Evolutionary conservation across 2,113 vertebrate species (phyloP).

Genomic region (Corythoichthys haematopterus): DNA sequence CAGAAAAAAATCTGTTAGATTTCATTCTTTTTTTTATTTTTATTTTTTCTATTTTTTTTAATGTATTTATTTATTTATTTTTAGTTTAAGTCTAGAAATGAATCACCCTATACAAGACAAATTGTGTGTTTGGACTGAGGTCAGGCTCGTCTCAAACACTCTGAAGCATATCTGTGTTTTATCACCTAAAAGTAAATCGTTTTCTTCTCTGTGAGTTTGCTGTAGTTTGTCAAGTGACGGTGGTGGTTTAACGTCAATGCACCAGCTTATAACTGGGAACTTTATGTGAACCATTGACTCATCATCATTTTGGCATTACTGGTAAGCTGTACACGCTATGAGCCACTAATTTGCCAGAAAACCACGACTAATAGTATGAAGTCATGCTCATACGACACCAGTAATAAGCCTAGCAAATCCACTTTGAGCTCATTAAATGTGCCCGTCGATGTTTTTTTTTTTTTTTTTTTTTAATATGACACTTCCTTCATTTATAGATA

Average conservation of each 20-base stretch:
- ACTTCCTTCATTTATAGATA: neutral
- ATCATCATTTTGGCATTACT: neutral
- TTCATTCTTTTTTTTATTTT: neutral
- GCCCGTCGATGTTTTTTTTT: neutral
- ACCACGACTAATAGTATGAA: neutral
- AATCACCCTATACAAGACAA: neutral
- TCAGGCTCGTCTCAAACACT: slow-evolving; percentile 31
- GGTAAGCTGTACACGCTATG: neutral
- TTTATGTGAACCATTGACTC: neutral
- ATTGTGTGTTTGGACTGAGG: slow-evolving; percentile 38
- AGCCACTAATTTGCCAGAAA: neutral
- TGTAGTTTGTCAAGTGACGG: slow-evolving; percentile 10
- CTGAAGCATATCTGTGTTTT: slow-evolving; percentile 35
- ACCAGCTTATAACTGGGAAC: neutral
- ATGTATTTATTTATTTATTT: too few species aligned
- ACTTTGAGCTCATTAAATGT: neutral
- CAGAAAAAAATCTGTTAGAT: neutral
- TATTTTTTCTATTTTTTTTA: too few species aligned
- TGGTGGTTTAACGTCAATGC: neutral
- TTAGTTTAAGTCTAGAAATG: neutral
- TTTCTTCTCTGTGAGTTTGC: slow-evolving; percentile 25
- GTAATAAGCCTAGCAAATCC: neutral
- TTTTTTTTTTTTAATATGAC: neutral
- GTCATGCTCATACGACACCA: neutral
- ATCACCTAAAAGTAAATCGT: slow-evolving; percentile 28